A percentile compares a stretch with the other conserved stretches of the same genome.
Conservation (phyloP, 2,113 vertebrate genomes). For the Stercorarius parasiticus region DNA sequence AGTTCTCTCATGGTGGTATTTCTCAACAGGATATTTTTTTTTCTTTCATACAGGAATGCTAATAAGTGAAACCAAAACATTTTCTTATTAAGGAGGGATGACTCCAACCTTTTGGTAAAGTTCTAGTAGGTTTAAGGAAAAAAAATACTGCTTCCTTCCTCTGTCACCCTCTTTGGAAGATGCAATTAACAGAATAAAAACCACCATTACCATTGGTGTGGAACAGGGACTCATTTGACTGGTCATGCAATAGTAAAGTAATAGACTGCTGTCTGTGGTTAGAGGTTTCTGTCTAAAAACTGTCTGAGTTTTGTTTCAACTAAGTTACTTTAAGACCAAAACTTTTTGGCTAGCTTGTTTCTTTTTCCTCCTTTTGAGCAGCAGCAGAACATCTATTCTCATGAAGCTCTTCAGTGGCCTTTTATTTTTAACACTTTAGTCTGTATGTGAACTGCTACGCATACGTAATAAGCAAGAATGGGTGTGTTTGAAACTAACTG, state of each 20-base stretch:
- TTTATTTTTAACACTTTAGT: not conserved
- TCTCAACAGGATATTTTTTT: not conserved
- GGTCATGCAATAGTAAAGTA: not conserved
- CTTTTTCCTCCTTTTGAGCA: not conserved
- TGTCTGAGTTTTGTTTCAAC: not conserved
- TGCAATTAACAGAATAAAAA: not conserved
- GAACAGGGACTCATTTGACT: not conserved
- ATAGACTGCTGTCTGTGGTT: not conserved
- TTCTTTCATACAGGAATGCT: not conserved
- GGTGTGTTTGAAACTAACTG: not conserved
- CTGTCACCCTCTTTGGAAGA: not conserved
- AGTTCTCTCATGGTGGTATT: not conserved
- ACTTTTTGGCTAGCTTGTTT: not conserved
- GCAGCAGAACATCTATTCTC: not conserved
- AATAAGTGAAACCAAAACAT: not conserved
- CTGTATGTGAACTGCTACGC: not conserved
- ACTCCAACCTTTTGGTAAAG: not conserved
- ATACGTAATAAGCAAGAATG: not conserved
- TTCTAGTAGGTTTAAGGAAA: not conserved
- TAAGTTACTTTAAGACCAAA: not conserved
- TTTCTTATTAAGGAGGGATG: not conserved
- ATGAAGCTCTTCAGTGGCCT: not conserved
- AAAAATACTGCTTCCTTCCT: not conserved
- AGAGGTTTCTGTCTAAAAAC: not conserved
- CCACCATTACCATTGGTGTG: rapidly evolving